Evolutionary conservation across 2,888 invertebrate genomes (phyloP), one percentile per base, ranked within the genome.

Genomic region (Geophilus truncorum): DNA sequence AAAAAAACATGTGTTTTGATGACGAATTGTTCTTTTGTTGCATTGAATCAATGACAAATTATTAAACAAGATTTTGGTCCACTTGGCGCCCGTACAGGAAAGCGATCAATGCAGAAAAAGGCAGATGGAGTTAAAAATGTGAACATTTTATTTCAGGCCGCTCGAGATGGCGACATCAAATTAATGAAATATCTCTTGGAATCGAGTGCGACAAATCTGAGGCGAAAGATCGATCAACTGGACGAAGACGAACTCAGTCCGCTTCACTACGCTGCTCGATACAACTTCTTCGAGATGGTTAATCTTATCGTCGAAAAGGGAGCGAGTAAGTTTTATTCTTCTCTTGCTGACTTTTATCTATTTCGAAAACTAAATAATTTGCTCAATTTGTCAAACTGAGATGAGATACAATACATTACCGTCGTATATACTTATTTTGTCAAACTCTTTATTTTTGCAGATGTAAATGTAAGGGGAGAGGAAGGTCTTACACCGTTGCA

Each of bases 241-340:
- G 88, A 88, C 83, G 86, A 86, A 10, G 86, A 87, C 77, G 85
- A 85, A 15, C 83, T 88, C 30, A 85, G 86, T 6, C 86, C 88
- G 0, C 85, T 88, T 21, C 88, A 88, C 84, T 88, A 88, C 82
- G 88, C 88, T 18, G 87, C 88, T 5, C 86, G 88, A 15, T 87
- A 88, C 84, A 87, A 87, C 81, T 87, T 87, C 80, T 83, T 86
- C 0, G 83, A 83, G 23, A 85, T 87, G 0, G 86, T 87, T 30
- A 85, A 85, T 80, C 81, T 87, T 9, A 85, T 88, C 2, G 84
- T 88, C 7, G 85, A 86, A 36, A 84, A 84, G 79, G 86, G 86
- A 32, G 88, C 88, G 80, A 84, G 87, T 86, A 83, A 83, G 83
- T 77, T 25, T n/a, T n/a, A n/a, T n/a, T n/a, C n/a, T n/a, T n/a